phyloP scores from a whole-genome alignment of 2,888 invertebrate genomes.

The Bembecia ichneumoniformis region DNA sequence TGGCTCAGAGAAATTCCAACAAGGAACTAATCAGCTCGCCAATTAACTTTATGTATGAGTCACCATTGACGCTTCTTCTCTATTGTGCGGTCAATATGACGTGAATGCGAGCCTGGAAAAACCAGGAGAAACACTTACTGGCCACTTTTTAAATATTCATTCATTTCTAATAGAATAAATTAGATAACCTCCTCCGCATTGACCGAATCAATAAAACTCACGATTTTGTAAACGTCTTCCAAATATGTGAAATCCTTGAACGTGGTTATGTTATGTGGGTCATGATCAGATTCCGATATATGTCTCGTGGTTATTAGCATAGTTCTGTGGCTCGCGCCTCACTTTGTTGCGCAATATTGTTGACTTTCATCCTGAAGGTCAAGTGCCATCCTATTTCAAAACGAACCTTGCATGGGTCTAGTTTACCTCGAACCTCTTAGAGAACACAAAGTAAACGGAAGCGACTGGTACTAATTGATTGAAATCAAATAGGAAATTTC shows the following conservation, averaged over 20 bases:
- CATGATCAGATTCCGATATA: slow-evolving; percentile 65
- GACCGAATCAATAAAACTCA: background rate
- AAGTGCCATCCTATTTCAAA: slow-evolving; percentile 72
- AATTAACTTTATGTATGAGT: slow-evolving; percentile 24
- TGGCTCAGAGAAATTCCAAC: slow-evolving; percentile 8
- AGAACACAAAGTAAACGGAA: slow-evolving; percentile 57
- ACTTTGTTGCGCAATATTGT: slow-evolving; percentile 64
- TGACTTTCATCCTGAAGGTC: slow-evolving; percentile 73
- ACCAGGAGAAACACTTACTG: slow-evolving; percentile 20
- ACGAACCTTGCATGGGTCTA: slow-evolving; percentile 63
- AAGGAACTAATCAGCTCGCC: slow-evolving; percentile 13
- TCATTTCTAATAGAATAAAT: background rate
- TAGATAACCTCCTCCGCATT: background rate
- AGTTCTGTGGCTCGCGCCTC: slow-evolving; percentile 50
- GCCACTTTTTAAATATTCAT: background rate
- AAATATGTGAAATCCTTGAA: slow-evolving; percentile 72
- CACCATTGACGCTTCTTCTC: slow-evolving; percentile 12
- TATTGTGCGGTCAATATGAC: slow-evolving; percentile 14
- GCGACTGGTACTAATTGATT: slow-evolving; percentile 53
- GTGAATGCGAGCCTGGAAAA: slow-evolving; percentile 14
- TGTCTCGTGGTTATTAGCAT: slow-evolving; percentile 66
- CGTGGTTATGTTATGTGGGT: slow-evolving; percentile 60
- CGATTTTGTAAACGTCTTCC: slow-evolving; percentile 65
- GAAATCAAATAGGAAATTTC: slow-evolving; percentile 27
- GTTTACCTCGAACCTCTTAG: slow-evolving; percentile 57